phyloP scores from a whole-genome alignment of 1,140 invertebrate genomes.

The Drosophila bocqueti region DNA sequence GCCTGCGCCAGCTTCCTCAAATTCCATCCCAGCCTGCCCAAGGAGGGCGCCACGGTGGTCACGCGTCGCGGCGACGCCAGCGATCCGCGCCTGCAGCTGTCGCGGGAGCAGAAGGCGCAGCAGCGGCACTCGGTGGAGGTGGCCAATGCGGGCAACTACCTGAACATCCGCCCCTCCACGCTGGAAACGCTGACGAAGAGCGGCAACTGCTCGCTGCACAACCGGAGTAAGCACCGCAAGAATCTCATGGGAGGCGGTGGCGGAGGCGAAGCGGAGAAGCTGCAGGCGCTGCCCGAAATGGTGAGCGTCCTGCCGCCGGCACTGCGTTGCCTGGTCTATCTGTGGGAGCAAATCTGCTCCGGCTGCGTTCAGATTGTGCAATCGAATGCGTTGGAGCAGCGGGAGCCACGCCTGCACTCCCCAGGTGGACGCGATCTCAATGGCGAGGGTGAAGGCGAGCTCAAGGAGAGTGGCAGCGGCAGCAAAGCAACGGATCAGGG shows the following conservation, averaged over 20 bases:
- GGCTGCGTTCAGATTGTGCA: slow-evolving; percentile 88
- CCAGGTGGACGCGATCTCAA: slow-evolving; percentile 34
- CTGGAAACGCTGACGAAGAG: slow-evolving; percentile 91
- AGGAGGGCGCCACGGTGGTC: slow-evolving; percentile 91
- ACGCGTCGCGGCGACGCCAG: slow-evolving; percentile 86
- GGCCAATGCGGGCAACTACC: slow-evolving; percentile 90
- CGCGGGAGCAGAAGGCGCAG: slow-evolving; percentile 87
- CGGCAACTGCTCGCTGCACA: slow-evolving; percentile 85
- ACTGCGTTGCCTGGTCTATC: slow-evolving; percentile 91
- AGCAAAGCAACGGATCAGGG: slow-evolving; percentile 27
- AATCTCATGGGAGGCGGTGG: slow-evolving; percentile 14
- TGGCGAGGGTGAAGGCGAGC: slow-evolving; percentile 70
- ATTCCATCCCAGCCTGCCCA: slow-evolving; percentile 95
- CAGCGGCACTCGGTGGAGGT: slow-evolving; percentile 96
- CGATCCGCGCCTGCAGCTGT: slow-evolving; percentile 69
- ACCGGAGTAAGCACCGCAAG: slow-evolving; percentile 82
- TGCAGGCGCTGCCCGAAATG: slow-evolving; percentile 77
- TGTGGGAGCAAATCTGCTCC: slow-evolving; percentile 95
- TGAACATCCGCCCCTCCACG: slow-evolving; percentile 92
- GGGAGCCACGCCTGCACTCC: slow-evolving; percentile 59
- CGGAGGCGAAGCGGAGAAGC: slow-evolving; percentile 43
- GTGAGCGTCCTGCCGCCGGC: slow-evolving; percentile 92
- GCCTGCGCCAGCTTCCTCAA: slow-evolving; percentile 98
- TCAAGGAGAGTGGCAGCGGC: slow-evolving; percentile 78
- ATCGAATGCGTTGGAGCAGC: slow-evolving; percentile 76